These are phyloP conservation scores for Bos taurus DNA, from an alignment of 2,113 vertebrate genomes.

Conservation along the genomic window DNA sequence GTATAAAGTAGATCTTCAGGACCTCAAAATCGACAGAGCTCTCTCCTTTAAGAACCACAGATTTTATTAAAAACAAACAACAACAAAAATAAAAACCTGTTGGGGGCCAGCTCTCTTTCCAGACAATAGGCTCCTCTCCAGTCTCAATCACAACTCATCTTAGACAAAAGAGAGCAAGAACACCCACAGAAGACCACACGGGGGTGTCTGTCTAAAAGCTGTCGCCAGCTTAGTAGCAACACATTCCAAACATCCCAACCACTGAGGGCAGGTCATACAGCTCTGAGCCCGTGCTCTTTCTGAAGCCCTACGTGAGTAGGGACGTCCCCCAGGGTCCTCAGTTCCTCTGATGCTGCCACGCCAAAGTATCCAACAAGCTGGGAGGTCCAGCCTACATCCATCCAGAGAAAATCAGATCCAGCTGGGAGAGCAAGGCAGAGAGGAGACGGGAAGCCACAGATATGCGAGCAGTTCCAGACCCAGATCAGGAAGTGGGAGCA, in stretches of 20 bases:
- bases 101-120: not conserved
- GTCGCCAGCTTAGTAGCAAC: accelerated
- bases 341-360: not conserved
- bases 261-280: not conserved
- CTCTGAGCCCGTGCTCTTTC: not conserved
- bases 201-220: not conserved
- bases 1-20: not conserved
- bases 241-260: not conserved
- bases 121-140: not conserved
- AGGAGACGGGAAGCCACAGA: not conserved
- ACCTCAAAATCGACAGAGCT: not conserved
- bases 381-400: not conserved
- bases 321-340: not conserved
- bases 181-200: not conserved
- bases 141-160: not conserved
- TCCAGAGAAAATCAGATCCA: not conserved
- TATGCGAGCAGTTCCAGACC: not conserved
- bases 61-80: not conserved
- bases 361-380: not conserved
- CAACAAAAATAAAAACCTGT: not conserved
- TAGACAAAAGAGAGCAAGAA: not conserved
- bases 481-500: not conserved
- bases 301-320: not conserved
- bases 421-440: not conserved
- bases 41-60: not conserved